Evolutionary conservation across 1,140 invertebrate genomes (phyloP).

Genomic region (Cryptotermes secundus): DNA sequence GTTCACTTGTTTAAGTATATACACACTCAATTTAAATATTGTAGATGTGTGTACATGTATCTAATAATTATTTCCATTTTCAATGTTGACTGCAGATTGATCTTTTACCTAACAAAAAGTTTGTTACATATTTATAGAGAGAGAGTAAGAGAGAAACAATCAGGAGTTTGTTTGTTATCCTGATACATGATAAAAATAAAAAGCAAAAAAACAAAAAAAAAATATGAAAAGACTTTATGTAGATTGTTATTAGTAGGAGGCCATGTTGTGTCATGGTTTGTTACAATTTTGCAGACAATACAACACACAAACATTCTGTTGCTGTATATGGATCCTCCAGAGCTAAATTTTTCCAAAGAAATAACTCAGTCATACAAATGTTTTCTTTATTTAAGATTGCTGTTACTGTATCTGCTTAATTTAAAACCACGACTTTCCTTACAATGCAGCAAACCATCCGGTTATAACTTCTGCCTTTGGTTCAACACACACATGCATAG

Average conservation of each 20-base stretch:
- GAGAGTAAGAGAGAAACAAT: slow-evolving; percentile 23
- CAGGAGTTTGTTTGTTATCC: slow-evolving; percentile 36
- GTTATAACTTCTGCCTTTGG: neutral
- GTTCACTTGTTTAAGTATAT: slow-evolving; percentile 26
- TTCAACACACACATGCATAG: neutral
- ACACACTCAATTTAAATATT: neutral
- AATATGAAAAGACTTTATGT: slow-evolving; percentile 31
- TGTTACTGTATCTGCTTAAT: neutral
- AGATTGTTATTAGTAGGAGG: slow-evolving; percentile 35
- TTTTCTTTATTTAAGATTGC: neutral
- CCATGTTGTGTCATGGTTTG: slow-evolving; percentile 36
- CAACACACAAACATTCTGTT: slow-evolving; percentile 29
- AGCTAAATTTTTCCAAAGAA: neutral
- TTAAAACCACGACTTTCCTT: neutral
- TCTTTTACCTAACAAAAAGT: slow-evolving; percentile 6
- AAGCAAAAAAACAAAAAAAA: slow-evolving; percentile 27
- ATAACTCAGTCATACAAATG: neutral
- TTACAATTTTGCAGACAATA: slow-evolving; percentile 38
- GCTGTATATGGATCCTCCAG: slow-evolving; percentile 6
- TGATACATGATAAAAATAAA: slow-evolving; percentile 31
- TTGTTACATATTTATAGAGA: slow-evolving; percentile 33
- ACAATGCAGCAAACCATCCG: slow-evolving; percentile 5
- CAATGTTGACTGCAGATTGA: slow-evolving; percentile 21
- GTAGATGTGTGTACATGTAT: slow-evolving; percentile 23
- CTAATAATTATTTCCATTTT: neutral